These are phyloP conservation scores for Margarornis squamiger DNA, from an alignment of 2,797 vertebrate genomes.

Conservation along the genomic window DNA sequence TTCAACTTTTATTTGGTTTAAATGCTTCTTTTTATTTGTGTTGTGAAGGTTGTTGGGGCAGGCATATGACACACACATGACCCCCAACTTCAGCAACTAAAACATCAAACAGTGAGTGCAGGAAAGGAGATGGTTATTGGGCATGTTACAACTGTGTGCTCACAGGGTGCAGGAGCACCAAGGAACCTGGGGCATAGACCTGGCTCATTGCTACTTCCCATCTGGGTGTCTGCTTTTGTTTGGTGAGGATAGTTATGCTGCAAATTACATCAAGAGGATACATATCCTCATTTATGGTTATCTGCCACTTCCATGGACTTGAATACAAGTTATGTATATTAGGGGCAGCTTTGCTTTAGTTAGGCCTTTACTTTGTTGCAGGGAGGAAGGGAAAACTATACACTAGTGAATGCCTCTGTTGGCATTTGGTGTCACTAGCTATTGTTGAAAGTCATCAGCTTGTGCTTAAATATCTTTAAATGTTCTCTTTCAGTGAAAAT, in stretches of 20 bases:
- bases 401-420: not conserved
- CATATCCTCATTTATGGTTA: not conserved
- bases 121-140: not conserved
- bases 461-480: not conserved
- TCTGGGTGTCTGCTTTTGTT: not conserved
- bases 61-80: not conserved
- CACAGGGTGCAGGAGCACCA: not conserved
- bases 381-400: not conserved
- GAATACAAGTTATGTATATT: not conserved
- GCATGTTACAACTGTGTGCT: not conserved
- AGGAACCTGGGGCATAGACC: not conserved
- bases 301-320: not conserved
- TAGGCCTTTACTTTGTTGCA: not conserved
- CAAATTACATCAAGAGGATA: not conserved
- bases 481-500: slow-evolving; percentile 16
- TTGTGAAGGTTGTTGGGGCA: not conserved
- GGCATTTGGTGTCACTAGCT: not conserved
- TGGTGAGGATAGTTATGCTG: not conserved
- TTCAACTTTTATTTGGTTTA: not conserved
- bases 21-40: not conserved
- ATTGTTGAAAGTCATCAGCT: not conserved
- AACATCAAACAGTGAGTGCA: not conserved
- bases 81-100: not conserved
- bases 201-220: not conserved
- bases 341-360: not conserved